A percentile compares a stretch with the other conserved stretches of the same genome.
phyloP scores from a whole-genome alignment of 2,888 invertebrate genomes.

The Phrixothrix hirtus region DNA sequence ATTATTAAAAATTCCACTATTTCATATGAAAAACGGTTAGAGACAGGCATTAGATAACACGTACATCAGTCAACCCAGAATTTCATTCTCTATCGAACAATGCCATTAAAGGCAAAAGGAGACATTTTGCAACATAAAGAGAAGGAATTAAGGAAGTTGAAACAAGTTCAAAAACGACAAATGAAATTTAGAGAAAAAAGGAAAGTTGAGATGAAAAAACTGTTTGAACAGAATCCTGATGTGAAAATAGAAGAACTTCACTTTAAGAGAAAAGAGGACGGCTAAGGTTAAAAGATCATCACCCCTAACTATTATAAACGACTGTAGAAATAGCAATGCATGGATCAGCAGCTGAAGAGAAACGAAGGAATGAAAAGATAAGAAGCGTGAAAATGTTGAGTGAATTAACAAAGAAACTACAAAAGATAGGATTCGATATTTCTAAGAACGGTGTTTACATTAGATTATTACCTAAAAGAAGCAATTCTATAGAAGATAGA shows the following conservation, averaged over 20 bases:
- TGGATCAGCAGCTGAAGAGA: not conserved
- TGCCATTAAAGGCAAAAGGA: too few relatives aligned
- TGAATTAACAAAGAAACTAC: not conserved
- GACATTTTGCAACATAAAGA: too few relatives aligned
- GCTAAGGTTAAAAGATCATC: not conserved
- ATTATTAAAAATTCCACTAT: too few relatives aligned
- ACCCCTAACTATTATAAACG: not conserved
- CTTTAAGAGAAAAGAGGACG: not conserved
- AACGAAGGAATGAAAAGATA: not conserved
- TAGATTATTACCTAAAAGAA: not conserved
- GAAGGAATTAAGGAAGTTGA: too few relatives aligned
- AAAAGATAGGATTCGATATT: not conserved
- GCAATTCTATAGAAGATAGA: not conserved
- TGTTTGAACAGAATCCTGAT: not conserved
- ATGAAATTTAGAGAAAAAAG: too few relatives aligned
- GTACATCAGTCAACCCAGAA: too few relatives aligned
- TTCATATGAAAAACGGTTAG: too few relatives aligned
- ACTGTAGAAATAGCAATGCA: not conserved
- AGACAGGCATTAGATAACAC: too few relatives aligned
- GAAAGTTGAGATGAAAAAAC: not conserved
- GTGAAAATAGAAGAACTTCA: not conserved
- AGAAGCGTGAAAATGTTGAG: not conserved
- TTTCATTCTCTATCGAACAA: too few relatives aligned
- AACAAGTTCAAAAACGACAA: too few relatives aligned
- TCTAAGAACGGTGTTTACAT: not conserved